Base-by-base conservation (phyloP, 2,113 vertebrate species). In the Syngnathus scovelli region DNA sequence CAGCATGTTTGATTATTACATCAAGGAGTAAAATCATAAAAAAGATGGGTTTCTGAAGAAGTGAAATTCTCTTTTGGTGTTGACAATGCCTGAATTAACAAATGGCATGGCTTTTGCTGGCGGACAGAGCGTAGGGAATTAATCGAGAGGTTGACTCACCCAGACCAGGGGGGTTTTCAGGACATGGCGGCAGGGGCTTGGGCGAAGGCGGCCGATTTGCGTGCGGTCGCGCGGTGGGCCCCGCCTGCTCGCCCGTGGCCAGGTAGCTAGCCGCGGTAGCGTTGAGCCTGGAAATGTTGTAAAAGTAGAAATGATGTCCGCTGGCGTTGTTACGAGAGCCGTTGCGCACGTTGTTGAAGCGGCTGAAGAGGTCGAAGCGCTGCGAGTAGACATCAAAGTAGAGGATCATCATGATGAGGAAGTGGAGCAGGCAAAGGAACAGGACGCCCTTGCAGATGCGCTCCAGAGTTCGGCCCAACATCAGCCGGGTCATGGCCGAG, bases 361-460 rank as follows among this genome's bases (percentile, higher is more conserved):
- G 95, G 89, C 94, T 98, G 90, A 99, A 99, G 88, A 99, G 94
- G 90, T 97, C 96, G 66, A 99, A 94, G 77, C 93, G 95, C 91
- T 98, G 97, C 64, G 95, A 90, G 43, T 98, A 99, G 82, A 99
- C 94, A 0, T 99, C 97, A 0, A 99, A 98, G 91, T 99, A 99
- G 76, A 99, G 92, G 86, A 99, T 97, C 94, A 97, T 96, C 85
- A 98, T 96, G 84, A 99, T 95, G 68, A 98, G 90, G 0, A 98
- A 99, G 90, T 99, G 97, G 79, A 99, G 92, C 82, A 98, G 89
- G 92, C 97, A 99, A 69, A 99, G 94, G 81, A 99, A 91, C 86
- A 99, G 92, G 85, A 99, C 95, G 0, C 94, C 97, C 91, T 99
- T 99, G 91, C 97, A 99, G 90, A 99, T 94, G 83, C 96, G 94